Evolutionary conservation across 37 sponge, comb jelly and placozoan genomes (phyloP), one percentile per base, ranked within the genome.

Genomic region (Bolinopsis microptera): DNA sequence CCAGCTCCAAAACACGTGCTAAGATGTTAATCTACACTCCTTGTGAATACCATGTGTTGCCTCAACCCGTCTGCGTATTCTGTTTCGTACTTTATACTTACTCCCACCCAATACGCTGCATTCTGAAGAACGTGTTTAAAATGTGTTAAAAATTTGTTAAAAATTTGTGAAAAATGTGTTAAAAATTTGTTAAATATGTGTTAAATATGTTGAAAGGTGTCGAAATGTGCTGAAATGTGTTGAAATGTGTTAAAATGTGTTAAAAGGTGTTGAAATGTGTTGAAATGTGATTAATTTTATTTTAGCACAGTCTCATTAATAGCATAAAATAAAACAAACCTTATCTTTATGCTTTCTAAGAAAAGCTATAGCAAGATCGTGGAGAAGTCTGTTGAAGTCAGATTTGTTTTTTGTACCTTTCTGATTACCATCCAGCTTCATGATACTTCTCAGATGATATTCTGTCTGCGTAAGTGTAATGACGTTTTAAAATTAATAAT

Each of bases 1-100:
- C n/a, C n/a, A n/a, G n/a, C n/a, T n/a, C n/a, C n/a, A n/a, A n/a
- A n/a, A n/a, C n/a, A n/a, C n/a, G n/a, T n/a, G n/a, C n/a, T n/a
- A n/a, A n/a, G n/a, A n/a, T n/a, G n/a, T n/a, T n/a, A n/a, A n/a
- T n/a, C n/a, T n/a, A n/a, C n/a, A n/a, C 61, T 77, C 18, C 80
- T 86, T 5, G 90, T 86, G 90, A 36, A 86, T 0, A 86, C 48
- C 90, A 86, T 86, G 90, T 86, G 90, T 41, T 41, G 90, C 39
- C 25, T 86, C 48, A 86, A 48, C 0, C 3, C 48, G 1, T 0
- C 8, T 22, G 48, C 36, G 30, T 5, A 24, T 16, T 41, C 90
- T 22, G 90, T 86, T 41, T 86, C 23, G 41, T 86, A 39, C 61
- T 40, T 86, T 2, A 41, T 39, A 38, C 36, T 86, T 0, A 86